phyloP scores from a whole-genome alignment of 2,113 vertebrate species.

The Ictalurus punctatus region DNA sequence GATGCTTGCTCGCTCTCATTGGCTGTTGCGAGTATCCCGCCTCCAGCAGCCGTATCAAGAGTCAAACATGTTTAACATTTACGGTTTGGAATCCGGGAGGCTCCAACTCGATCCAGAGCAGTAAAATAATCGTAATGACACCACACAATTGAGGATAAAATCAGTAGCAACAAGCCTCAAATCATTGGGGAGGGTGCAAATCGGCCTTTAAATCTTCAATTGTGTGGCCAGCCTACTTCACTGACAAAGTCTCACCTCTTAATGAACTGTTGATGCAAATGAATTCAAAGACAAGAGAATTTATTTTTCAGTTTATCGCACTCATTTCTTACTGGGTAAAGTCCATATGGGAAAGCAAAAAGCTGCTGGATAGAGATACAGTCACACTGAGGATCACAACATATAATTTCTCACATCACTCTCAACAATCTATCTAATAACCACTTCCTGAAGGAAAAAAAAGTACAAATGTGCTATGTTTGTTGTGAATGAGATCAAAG shows the following conservation, averaged over 20 bases:
- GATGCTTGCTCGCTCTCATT: too few species aligned
- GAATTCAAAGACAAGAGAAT: background rate
- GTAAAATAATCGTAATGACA: too few species aligned
- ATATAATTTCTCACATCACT: conserved; percentile 21
- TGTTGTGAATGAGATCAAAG: background rate
- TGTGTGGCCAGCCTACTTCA: background rate
- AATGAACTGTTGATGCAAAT: background rate
- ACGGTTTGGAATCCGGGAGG: too few species aligned
- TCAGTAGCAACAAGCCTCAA: too few species aligned
- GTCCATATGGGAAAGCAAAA: background rate
- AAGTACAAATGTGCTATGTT: background rate
- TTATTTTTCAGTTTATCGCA: background rate
- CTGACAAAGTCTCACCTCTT: background rate
- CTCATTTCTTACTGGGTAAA: background rate
- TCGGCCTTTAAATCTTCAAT: too few species aligned
- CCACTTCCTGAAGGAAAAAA: background rate
- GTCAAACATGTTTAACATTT: too few species aligned
- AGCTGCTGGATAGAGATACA: background rate
- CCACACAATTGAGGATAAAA: too few species aligned
- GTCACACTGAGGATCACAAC: background rate
- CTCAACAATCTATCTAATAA: background rate
- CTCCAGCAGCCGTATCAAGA: too few species aligned
- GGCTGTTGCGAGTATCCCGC: too few species aligned
- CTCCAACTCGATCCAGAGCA: too few species aligned
- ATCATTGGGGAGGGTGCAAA: too few species aligned